Evolutionary conservation across 2,888 invertebrate species (phyloP), one percentile per base, ranked within the genome.

Genomic region (Agonum fuliginosum): DNA sequence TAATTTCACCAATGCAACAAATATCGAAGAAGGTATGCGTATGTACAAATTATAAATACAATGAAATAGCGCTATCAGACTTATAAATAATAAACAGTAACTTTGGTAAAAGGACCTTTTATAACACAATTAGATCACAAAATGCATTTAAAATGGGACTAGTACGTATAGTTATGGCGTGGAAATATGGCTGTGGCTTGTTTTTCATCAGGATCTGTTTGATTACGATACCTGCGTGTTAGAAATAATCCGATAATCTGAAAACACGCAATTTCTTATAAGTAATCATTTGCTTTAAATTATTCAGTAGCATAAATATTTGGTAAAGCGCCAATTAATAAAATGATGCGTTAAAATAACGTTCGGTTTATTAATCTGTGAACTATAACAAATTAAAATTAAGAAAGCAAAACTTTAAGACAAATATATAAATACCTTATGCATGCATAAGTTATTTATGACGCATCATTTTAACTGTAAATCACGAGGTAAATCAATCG

Each of bases 201-300:
- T 87, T 93, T 91, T 86, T 93, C 91, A 83, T 90, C 89, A 78
- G 94, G 94, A 88, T 94, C 93, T 78, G 93, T 91, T 86, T 93
- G 93, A 88, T 95, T 95, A 85, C 95, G 91, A 87, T 93, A 95
- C 82, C 91, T 92, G 85, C 93, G 92, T 80, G 95, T 93, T 86
- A 94, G 88, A 87, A 94, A 91, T 82, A 94, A 93, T 84, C 95
- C 95, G 86, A 95, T 91, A 84, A 96, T 90, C 95, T 96, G 90
- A 46, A 83, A 71, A 71, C 27, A 46, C 10, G 19, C 69, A 70
- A n/a, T n/a, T n/a, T 22, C n/a, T 43, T 5, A 12, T 22, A 77
- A 69, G 30, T 46, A 65, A 10, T 20, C 0, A 48, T 20, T 20
- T 20, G 10, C 10, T 48, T 1, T 8, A 17, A 20, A 20, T 20